phyloP scores from a whole-genome alignment of 2,888 invertebrate genomes.

The Cheiracanthium punctorium region DNA sequence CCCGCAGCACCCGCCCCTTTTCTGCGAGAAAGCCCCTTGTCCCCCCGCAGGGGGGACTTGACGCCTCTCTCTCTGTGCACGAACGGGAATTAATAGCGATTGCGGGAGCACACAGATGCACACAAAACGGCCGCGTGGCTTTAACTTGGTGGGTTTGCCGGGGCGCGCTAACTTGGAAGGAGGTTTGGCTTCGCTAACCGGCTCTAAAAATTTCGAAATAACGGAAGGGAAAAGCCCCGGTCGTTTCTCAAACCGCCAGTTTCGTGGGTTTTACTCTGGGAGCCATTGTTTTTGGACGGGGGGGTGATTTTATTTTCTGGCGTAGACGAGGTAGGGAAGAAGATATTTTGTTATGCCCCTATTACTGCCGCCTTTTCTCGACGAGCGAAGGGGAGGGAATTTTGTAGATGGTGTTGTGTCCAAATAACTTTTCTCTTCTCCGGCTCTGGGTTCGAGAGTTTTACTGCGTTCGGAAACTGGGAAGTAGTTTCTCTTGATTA shows the following conservation, averaged over 20 bases:
- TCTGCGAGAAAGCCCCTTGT: slow-evolving; percentile 25
- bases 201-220: neutral
- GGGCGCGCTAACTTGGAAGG: slow-evolving; percentile 10
- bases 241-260: neutral
- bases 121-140: slow-evolving; percentile 38
- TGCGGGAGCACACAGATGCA: no score
- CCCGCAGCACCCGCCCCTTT: slow-evolving; percentile 16
- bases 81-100: slow-evolving; percentile 61
- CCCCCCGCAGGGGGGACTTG: neutral
- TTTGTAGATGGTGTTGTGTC: neutral
- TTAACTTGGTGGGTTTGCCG: slow-evolving; percentile 59
- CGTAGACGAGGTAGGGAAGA: neutral
- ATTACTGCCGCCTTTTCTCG: neutral
- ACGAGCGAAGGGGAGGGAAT: neutral
- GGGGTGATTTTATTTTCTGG: neutral
- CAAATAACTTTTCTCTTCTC: neutral
- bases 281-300: neutral
- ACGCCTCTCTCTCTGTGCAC: neutral
- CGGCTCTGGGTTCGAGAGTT: neutral
- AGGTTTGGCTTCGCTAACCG: neutral
- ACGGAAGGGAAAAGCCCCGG: neutral
- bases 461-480: neutral
- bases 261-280: neutral
- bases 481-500: neutral
- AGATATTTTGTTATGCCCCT: slow-evolving; percentile 6